Evolutionary conservation across 1,140 invertebrate genomes (phyloP).

Genomic region (Caenorhabditis briggsae): DNA sequence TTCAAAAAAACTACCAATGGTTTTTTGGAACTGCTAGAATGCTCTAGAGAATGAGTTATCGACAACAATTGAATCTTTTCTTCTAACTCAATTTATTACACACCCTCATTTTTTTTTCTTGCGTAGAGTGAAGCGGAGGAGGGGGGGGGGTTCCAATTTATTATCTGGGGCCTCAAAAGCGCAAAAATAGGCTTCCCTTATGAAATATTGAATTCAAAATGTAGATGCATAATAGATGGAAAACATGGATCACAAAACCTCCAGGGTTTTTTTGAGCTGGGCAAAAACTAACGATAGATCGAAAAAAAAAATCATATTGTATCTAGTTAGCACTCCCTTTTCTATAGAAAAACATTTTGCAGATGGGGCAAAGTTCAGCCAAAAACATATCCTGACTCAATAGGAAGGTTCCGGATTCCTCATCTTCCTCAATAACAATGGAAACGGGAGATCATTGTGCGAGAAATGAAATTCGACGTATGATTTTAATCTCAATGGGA

Average conservation of each 20-base stretch:
- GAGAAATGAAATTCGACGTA: background rate
- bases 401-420: background rate
- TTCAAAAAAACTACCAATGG: background rate
- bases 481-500: slow-evolving; percentile 1
- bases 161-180: background rate
- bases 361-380: background rate
- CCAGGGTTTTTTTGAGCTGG: too few relatives aligned
- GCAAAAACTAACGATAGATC: background rate
- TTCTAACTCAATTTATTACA: background rate
- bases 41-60: background rate
- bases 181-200: background rate
- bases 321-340: background rate
- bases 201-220: slow-evolving; percentile 40
- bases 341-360: background rate
- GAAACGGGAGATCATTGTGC: background rate
- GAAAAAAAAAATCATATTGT: slow-evolving; percentile 3
- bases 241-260: too few relatives aligned
- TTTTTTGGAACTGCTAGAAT: background rate
- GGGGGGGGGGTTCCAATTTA: background rate
- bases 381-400: background rate
- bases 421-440: background rate
- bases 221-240: slow-evolving; percentile 46
- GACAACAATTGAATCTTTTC: background rate
- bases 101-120: background rate
- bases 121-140: background rate